Evolutionary conservation across 1,140 invertebrate species (phyloP).

Genomic region (Anastatus disparis): DNA sequence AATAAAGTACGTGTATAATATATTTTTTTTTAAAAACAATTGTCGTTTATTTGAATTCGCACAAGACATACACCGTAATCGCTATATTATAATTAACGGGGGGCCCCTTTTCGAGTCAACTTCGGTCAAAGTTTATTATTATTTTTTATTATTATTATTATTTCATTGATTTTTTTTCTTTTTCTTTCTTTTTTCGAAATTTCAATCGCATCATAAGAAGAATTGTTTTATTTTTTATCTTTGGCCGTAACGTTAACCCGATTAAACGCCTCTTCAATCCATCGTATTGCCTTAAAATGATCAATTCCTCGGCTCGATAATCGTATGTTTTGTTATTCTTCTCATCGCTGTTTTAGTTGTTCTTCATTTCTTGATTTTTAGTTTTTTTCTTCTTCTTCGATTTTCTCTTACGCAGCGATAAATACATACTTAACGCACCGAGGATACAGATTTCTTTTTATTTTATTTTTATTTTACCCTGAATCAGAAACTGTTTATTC

Average conservation of each 20-base stretch:
- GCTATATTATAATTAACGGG: constrained; percentile 65
- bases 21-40: constrained; percentile 65
- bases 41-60: constrained; percentile 68
- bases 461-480: constrained; percentile 54
- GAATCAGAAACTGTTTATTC: constrained; percentile 57
- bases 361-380: too few relatives aligned
- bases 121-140: constrained; percentile 48
- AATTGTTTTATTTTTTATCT: too few relatives aligned
- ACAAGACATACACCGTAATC: constrained; percentile 68
- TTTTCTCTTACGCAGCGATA: neutral
- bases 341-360: too few relatives aligned
- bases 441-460: constrained; percentile 56
- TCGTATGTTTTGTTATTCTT: too few relatives aligned
- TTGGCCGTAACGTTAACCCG: too few relatives aligned
- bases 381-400: neutral
- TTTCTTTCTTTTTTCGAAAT: neutral
- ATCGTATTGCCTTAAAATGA: too few relatives aligned
- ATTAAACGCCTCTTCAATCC: too few relatives aligned
- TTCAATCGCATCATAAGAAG: too few relatives aligned
- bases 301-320: too few relatives aligned
- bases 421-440: constrained; percentile 43
- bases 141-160: neutral
- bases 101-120: constrained; percentile 49
- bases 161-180: neutral
- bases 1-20: neutral